Percentiles rank a stretch among this genome's conserved stretches.
These are phyloP conservation scores for Lasioglossum albipes DNA, from an alignment of 1,140 invertebrate species.

Conservation along the genomic window DNA sequence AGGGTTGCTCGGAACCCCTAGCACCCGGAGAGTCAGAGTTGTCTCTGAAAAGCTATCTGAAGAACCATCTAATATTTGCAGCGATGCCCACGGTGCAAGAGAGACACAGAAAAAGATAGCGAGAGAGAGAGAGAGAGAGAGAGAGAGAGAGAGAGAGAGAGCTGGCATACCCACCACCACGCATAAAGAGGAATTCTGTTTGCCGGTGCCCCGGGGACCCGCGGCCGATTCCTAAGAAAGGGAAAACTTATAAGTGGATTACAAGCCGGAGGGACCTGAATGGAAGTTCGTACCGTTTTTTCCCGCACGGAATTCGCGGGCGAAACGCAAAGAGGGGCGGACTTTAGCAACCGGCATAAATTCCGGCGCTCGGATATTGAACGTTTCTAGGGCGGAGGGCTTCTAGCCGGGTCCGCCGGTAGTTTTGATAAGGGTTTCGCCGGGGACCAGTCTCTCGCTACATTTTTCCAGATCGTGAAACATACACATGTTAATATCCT, in stretches of 20 bases:
- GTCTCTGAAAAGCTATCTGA: conserved; percentile 42
- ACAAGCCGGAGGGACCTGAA: neutral
- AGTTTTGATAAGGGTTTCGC: no score
- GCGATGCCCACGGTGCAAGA: neutral
- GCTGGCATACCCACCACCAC: no score
- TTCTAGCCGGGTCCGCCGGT: no score
- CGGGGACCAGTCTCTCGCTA: no score
- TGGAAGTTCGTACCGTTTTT: conserved; percentile 3
- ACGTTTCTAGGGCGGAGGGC: neutral
- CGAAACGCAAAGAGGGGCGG: neutral
- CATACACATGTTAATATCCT: no score
- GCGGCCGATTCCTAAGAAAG: conserved; percentile 17
- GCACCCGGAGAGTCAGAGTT: conserved; percentile 6
- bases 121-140: no score
- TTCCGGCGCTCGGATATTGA: conserved; percentile 33
- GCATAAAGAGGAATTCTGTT: conserved; percentile 46
- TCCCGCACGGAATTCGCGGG: neutral
- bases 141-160: no score
- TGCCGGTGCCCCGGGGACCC: neutral
- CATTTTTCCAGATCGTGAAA: no score
- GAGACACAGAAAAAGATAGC: no score
- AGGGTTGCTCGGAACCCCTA: no score
- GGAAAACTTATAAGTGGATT: conserved; percentile 36
- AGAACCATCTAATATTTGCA: conserved; percentile 41
- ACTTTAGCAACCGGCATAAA: conserved; percentile 14